These are phyloP conservation scores for Heliconius ismenius DNA, from an alignment of 2,888 invertebrate species.

Conservation along the genomic window DNA sequence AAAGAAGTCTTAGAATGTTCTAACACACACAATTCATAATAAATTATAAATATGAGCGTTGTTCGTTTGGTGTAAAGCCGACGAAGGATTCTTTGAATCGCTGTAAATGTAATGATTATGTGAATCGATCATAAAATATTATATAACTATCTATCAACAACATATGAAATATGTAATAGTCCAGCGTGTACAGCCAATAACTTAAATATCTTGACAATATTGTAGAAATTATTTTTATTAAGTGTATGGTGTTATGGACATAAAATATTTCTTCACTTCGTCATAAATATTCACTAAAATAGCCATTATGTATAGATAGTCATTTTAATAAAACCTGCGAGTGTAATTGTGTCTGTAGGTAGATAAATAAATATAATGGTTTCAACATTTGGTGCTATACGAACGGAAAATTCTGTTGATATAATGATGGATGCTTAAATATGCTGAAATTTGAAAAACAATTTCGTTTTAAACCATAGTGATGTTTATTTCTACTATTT, in stretches of 20 bases:
- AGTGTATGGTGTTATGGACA: conserved; percentile 1
- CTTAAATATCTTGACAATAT: conserved; percentile 33
- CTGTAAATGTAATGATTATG: not conserved
- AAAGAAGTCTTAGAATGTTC: not conserved
- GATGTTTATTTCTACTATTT: not conserved
- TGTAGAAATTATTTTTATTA: conserved; percentile 27
- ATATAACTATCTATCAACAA: not conserved
- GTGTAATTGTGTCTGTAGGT: conserved; percentile 56
- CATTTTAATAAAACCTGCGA: conserved; percentile 38
- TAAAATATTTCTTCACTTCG: conserved; percentile 12
- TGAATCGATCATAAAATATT: not conserved
- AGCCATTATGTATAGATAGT: conserved; percentile 47
- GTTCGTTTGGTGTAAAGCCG: conserved; percentile 22
- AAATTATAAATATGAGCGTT: not conserved
- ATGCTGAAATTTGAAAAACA: conserved; percentile 10
- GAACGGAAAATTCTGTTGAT: conserved; percentile 53
- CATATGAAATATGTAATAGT: conserved; percentile 12
- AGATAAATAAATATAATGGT: conserved; percentile 68
- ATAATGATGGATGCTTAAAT: conserved; percentile 24
- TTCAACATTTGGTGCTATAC: conserved; percentile 77
- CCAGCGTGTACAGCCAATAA: conserved; percentile 21
- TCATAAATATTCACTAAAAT: conserved; percentile 23
- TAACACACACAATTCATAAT: not conserved
- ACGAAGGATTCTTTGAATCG: not conserved
- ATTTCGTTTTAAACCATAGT: not conserved